Percentiles rank a stretch among this genome's conserved stretches.
Conservation (phyloP, 2,113 vertebrate genomes). For the Ivindomyrus marchei region DNA sequence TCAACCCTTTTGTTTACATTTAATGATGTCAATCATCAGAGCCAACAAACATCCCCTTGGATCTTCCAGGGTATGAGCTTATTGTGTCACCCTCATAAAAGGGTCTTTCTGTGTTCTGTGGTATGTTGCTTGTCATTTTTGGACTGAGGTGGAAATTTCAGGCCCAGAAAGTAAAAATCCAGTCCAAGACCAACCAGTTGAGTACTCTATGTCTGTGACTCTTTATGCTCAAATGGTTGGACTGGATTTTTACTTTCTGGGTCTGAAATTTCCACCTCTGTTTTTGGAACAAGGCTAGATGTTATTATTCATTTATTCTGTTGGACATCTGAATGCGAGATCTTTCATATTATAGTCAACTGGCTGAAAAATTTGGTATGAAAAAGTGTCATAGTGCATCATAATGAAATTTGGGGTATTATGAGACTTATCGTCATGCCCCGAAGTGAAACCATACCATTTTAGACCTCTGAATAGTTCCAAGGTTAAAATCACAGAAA, state of each 20-base stretch:
- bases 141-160: neutral
- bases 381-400: neutral
- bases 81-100: neutral
- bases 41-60: neutral
- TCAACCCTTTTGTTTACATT: neutral
- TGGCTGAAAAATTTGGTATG: neutral
- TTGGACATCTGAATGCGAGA: neutral
- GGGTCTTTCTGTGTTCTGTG: neutral
- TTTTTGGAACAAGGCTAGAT: neutral
- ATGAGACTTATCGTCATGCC: neutral
- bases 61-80: neutral
- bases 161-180: too few relatives aligned
- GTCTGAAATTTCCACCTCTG: too few relatives aligned
- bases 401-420: neutral
- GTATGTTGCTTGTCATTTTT: neutral
- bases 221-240: too few relatives aligned
- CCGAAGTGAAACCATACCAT: neutral
- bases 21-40: neutral
- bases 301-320: neutral
- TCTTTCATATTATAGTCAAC: neutral
- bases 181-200: too few relatives aligned
- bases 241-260: too few relatives aligned
- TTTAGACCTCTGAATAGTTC: constrained; percentile 6
- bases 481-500: neutral
- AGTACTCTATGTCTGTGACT: too few relatives aligned